Evolutionary conservation across 2,888 invertebrate genomes (phyloP).

Genomic region (Micropterix aruncella): DNA sequence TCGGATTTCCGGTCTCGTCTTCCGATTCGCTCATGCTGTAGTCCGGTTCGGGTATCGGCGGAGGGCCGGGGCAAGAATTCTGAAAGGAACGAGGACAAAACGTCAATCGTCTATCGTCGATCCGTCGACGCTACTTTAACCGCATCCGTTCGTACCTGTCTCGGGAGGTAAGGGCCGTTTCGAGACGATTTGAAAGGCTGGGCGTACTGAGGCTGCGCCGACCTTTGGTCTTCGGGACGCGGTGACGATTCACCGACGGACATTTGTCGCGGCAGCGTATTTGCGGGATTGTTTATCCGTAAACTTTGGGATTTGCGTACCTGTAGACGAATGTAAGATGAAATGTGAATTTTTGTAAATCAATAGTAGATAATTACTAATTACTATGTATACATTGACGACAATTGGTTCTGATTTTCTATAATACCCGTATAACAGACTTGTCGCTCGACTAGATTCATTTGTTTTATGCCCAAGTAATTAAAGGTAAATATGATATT

Average conservation of each 20-base stretch:
- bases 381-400: too few relatives aligned
- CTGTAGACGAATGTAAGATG: slow-evolving; percentile 23
- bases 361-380: too few relatives aligned
- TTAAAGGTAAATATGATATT: too few relatives aligned
- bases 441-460: slow-evolving; percentile 1
- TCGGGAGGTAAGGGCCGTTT: slow-evolving; percentile 20
- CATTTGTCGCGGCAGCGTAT: slow-evolving; percentile 20
- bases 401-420: slow-evolving; percentile 17
- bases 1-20: slow-evolving; percentile 37
- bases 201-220: slow-evolving; percentile 27
- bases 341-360: too few relatives aligned
- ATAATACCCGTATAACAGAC: background rate
- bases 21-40: slow-evolving; percentile 83
- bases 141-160: slow-evolving; percentile 8
- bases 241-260: slow-evolving; percentile 21
- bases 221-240: background rate
- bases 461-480: too few relatives aligned
- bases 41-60: slow-evolving; percentile 86
- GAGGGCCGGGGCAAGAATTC: slow-evolving; percentile 42
- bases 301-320: slow-evolving; percentile 48
- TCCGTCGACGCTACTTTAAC: background rate
- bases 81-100: slow-evolving; percentile 14
- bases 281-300: slow-evolving; percentile 26
- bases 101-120: background rate
- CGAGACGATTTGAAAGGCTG: slow-evolving; percentile 29